These are phyloP conservation scores for Perizoma flavofasciatum DNA, from an alignment of 2,888 invertebrate genomes.

Conservation along the genomic window DNA sequence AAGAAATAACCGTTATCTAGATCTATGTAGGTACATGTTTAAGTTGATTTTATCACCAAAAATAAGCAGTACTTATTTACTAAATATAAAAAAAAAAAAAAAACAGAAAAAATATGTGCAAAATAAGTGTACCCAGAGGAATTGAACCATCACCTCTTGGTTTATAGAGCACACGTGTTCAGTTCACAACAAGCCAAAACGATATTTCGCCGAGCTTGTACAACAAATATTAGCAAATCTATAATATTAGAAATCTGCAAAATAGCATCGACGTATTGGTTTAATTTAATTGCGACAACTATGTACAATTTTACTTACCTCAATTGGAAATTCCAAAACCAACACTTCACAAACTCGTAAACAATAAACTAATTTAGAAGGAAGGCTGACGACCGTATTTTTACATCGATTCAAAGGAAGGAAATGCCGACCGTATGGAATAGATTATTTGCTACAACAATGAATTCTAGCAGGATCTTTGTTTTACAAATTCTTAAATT, in stretches of 20 bases:
- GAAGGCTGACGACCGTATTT: neutral
- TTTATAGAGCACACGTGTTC: constrained; percentile 48
- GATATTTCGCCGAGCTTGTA: neutral
- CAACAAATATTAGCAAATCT: constrained; percentile 3
- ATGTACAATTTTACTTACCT: constrained; percentile 1
- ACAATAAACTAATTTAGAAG: neutral
- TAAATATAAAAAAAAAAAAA: constrained; percentile 10
- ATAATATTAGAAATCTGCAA: neutral
- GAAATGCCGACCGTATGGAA: neutral
- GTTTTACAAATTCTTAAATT: no score
- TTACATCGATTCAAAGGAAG: neutral
- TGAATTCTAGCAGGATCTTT: neutral
- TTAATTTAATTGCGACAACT: constrained; percentile 1
- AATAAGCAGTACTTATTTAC: no score
- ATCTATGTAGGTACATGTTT: no score
- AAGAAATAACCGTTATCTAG: no score
- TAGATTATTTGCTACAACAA: neutral
- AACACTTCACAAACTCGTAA: constrained; percentile 5
- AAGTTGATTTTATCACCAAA: no score
- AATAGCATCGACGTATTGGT: neutral
- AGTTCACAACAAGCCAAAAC: constrained; percentile 45
- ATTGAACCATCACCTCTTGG: constrained; percentile 57
- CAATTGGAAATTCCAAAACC: constrained; percentile 4
- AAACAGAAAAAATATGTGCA: constrained; percentile 29
- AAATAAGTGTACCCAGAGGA: constrained; percentile 32